Evolutionary conservation across 2,888 invertebrate species (phyloP), one percentile per base, ranked within the genome.

Genomic region (Ophion ventricosus): DNA sequence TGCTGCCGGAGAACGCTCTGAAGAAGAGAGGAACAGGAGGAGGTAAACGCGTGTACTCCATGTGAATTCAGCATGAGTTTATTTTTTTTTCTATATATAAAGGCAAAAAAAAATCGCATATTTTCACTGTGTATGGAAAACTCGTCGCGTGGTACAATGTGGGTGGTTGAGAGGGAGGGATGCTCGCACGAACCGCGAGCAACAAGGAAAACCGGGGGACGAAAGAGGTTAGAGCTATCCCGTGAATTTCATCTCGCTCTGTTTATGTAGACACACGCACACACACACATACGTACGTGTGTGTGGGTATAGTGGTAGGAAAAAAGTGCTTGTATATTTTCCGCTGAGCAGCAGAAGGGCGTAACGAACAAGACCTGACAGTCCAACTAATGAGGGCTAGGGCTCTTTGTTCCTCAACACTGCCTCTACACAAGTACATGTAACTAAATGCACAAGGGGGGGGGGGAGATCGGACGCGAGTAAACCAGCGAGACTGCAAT

Each of bases 61-160:
- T 61, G 29, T 29, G 69, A 78, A 69, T 69, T 7, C 56, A 67
- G 40, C 54, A 66, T 35, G 69, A 63, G 83, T 43, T 78, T 75
- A 72, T 20, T 20, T 2, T 26, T 69, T 57, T 70, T 56, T 73
- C 17, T 56, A n/a, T 67, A 20, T 61, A 61, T 49, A 40, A 63
- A 64, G 43, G 14, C 23, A 69, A 56, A 70, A 26, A 78, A 78
- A 43, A 26, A 89, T 88, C 87, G 88, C 87, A 90, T 89, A 88
- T 89, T 90, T 88, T 88, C 89, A 85, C 88, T 88, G 23, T 88
- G 88, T 87, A 89, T 87, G 88, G 67, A 67, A 77, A 85, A 88
- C 88, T 87, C 88, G 88, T 87, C 84, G 86, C 85, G 85, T 82
- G 84, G 86, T 87, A 90, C 88, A 90, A 89, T 89, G 87, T 87